These are phyloP conservation scores for Ictalurus punctatus DNA, from an alignment of 2,113 vertebrate species.

Conservation along the genomic window DNA sequence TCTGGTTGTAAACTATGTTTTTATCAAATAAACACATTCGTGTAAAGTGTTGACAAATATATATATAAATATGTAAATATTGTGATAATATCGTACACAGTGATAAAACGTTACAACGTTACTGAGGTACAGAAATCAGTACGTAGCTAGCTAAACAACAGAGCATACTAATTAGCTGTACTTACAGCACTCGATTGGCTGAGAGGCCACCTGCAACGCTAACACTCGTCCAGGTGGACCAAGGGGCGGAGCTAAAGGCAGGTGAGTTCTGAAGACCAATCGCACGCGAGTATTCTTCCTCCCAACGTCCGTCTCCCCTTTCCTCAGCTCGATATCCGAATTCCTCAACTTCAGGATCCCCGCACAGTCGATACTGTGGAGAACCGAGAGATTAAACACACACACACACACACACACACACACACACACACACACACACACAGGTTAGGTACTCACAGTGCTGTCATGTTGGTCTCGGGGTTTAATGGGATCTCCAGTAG, in stretches of 20 bases:
- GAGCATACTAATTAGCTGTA: slow-evolving; percentile 41
- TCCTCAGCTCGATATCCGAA: slow-evolving; percentile 90
- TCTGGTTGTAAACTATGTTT: neutral
- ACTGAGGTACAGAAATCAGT: neutral
- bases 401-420: neutral
- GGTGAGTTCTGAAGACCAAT: slow-evolving; percentile 84
- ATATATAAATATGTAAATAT: too few relatives aligned
- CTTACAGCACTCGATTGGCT: slow-evolving; percentile 94
- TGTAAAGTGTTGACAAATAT: too few relatives aligned
- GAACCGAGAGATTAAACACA: neutral
- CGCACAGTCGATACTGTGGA: slow-evolving; percentile 85
- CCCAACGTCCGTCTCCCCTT: slow-evolving; percentile 91
- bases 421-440: neutral
- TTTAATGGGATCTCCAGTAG: slow-evolving; percentile 86
- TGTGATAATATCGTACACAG: too few relatives aligned
- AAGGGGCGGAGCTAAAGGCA: slow-evolving; percentile 75
- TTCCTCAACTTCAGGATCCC: slow-evolving; percentile 91
- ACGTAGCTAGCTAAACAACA: neutral
- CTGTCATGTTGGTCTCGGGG: slow-evolving; percentile 90
- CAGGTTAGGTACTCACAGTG: slow-evolving; percentile 77
- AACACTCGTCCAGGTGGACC: slow-evolving; percentile 77
- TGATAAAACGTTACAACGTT: too few relatives aligned
- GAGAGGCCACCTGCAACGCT: slow-evolving; percentile 83
- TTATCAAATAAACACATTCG: neutral
- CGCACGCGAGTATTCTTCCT: slow-evolving; percentile 89